A percentile compares a stretch with the other conserved stretches of the same genome.
Conservation (phyloP, 1,140 invertebrate genomes). For the Ctenoplectra terminalis region DNA sequence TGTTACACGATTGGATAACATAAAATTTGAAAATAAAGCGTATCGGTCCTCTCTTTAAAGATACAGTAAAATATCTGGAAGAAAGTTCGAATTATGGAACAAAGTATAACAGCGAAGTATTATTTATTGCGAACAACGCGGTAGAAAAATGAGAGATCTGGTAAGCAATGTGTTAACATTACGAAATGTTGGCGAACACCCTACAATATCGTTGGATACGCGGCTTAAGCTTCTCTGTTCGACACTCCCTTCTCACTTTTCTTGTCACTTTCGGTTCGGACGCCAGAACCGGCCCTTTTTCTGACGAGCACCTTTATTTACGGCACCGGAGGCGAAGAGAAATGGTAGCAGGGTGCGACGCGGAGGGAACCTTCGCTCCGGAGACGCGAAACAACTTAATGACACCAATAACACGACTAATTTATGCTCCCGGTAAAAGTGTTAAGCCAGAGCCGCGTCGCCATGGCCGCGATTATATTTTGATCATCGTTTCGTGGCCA, state of each 20-base stretch:
- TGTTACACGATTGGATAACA: too few relatives aligned
- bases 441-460: slow-evolving; percentile 6
- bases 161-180: too few relatives aligned
- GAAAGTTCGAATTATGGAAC: too few relatives aligned
- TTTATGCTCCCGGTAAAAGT: slow-evolving; percentile 36
- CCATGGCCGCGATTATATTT: slow-evolving; percentile 30
- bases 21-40: too few relatives aligned
- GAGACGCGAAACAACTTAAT: slow-evolving; percentile 49
- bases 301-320: slow-evolving; percentile 51
- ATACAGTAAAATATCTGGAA: too few relatives aligned
- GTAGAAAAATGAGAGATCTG: too few relatives aligned
- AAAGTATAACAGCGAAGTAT: too few relatives aligned
- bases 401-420: slow-evolving; percentile 51
- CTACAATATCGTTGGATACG: too few relatives aligned
- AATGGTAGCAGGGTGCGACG: slow-evolving; percentile 6
- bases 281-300: slow-evolving; percentile 25
- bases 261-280: slow-evolving; percentile 1
- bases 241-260: neutral
- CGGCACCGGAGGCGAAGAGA: slow-evolving; percentile 22
- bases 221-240: neutral
- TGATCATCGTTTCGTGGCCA: slow-evolving; percentile 10
- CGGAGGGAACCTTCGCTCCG: neutral
- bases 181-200: too few relatives aligned
- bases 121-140: too few relatives aligned
- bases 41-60: too few relatives aligned